phyloP scores from a whole-genome alignment of 2,888 invertebrate species.

The Quadroppia sp. region DNA sequence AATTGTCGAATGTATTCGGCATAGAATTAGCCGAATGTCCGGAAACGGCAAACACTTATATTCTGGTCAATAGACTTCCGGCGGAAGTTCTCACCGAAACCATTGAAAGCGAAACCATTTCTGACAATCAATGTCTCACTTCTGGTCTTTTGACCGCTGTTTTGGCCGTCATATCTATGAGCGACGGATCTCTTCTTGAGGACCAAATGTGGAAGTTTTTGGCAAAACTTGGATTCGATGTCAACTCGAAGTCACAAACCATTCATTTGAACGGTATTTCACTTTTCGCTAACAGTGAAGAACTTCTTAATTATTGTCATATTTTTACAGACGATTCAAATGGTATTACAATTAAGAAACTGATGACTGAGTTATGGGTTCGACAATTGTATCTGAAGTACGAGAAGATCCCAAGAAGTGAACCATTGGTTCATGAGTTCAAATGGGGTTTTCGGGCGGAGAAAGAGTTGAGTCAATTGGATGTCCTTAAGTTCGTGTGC shows the following conservation, averaged over 20 bases:
- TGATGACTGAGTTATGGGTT: constrained; percentile 29
- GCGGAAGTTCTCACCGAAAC: neutral
- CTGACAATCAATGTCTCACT: neutral
- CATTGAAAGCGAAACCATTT: neutral
- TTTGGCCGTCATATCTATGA: constrained; percentile 37
- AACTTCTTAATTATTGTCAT: too few relatives aligned
- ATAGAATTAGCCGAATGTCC: constrained; percentile 35
- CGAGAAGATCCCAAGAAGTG: constrained; percentile 15
- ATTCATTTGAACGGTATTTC: neutral
- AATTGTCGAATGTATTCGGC: neutral
- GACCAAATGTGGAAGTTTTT: constrained; percentile 38
- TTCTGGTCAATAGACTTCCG: constrained; percentile 21
- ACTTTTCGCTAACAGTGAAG: neutral
- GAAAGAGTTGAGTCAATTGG: constrained; percentile 35
- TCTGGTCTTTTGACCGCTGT: constrained; percentile 26
- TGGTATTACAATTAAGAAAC: constrained; percentile 18
- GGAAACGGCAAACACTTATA: constrained; percentile 12
- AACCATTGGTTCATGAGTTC: constrained; percentile 14
- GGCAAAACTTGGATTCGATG: constrained; percentile 9
- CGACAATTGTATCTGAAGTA: constrained; percentile 37
- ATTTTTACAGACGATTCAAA: neutral
- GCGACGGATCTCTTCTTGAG: constrained; percentile 4
- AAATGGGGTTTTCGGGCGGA: constrained; percentile 39
- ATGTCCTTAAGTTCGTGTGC: constrained; percentile 30
- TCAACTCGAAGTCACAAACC: neutral